Evolutionary conservation across 2,888 invertebrate genomes (phyloP), one percentile per base, ranked within the genome.

Genomic region (Galerucella pusilla): DNA sequence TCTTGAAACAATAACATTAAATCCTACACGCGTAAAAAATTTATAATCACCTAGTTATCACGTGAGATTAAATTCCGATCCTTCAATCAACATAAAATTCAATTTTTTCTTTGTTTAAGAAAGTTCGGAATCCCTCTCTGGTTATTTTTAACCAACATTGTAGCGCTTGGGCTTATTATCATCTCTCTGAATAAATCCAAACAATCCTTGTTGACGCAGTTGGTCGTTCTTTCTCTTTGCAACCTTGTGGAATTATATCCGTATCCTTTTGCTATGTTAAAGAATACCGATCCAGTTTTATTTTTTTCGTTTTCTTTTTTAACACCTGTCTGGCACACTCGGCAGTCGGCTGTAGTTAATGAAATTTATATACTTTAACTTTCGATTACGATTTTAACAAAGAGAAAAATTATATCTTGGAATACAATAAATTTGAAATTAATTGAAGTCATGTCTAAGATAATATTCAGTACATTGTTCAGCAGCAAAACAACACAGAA

Each of bases 181-280:
- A 83, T 85, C 80, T 85, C 79, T 81, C 75, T 80, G 82, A 84
- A 85, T 84, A 84, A 85, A 83, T 84, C 84, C 81, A 82, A 84
- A 84, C 84, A 83, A 83, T 83, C 83, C 83, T 79, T 85, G 84
- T 84, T 84, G 84, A 84, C 82, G 83, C 84, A 84, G 85, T 84
- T 83, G 84, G 83, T 82, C 80, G 76, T 78, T 78, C 79, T 79
- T 76, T 77, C 78, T 77, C 80, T 80, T 73, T 75, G 65, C 68
- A 73, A 73, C 71, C 73, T 75, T 75, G 73, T 74, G 74, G 80
- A 81, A 80, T 81, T 81, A 81, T 78, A 80, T 79, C 46, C 46
- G 79, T 80, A 80, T 80, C 80, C 80, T 78, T 77, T 78, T 76
- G 46, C 12, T 16, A 20, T 46, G 46, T 45, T 65, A 65, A 46